Base-by-base conservation (phyloP, 2,888 invertebrate genomes). In the Epiblema foenella region DNA sequence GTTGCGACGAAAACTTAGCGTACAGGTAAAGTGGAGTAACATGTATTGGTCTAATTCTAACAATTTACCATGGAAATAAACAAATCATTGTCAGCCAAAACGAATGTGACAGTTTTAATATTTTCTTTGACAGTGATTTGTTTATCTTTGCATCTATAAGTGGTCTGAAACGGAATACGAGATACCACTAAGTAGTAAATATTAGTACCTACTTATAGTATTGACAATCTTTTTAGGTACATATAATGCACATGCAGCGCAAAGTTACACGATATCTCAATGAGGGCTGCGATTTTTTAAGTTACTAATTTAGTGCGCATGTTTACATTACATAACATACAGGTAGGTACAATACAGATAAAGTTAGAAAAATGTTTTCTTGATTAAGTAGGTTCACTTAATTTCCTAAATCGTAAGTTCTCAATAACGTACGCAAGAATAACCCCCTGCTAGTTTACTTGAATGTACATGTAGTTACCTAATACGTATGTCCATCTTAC, bases 1-100 rank as follows among this genome's bases (percentile, higher is more conserved):
- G 72, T 91, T 98, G 60, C 94, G 98, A 56, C 96, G 98, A 77
- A 99, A 99, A 88, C 92, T 98, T 66, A 96, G 96, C 71, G 94
- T 98, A 15, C 96, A 98, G 86, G 98, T 98, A 85, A 68, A 74
- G 42, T 33, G 29, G n/a, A 12, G 46, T 51, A 11, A 11, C 10
- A 20, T 18, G 17, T 3, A 39, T 17, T 49, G 49, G 49, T 17
- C n/a, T 49, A 49, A 18, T 51, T 51, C 17, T 17, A 37, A n/a
- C 57, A 37, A 37, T 33, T 17, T 59, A 42, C 59, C 15, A 59
- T 20, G 42, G 24, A 56, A 56, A 29, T 42, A 24, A 59, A 59
- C 42, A 42, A 59, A 59, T 59, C 39, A 59, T 42, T 59, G 42
- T 42, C 58, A 59, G 18, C 39, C 37, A 15, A 11, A 58, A 20